Evolutionary conservation across 2,113 vertebrate genomes (phyloP), one percentile per base, ranked within the genome.

Genomic region (Leiothrix lutea): DNA sequence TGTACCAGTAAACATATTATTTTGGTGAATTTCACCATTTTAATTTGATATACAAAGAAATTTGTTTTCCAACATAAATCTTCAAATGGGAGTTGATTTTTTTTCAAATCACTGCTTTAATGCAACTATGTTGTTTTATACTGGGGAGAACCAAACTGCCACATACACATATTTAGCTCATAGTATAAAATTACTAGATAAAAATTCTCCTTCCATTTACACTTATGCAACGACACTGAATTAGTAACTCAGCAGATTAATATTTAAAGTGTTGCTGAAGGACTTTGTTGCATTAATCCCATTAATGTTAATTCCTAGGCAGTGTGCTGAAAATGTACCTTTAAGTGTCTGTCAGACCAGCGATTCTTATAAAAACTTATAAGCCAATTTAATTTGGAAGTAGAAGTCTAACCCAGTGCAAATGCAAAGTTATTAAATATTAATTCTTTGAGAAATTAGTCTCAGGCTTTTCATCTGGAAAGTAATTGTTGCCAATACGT

Each of bases 341-440:
- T 80, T 80, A 71, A 92, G 80, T 80, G 71, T 85, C 73, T 96
- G 83, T 81, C 77, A 93, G 62, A 74, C 47, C 47, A 85, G 42
- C 0, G 0, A 80, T 80, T 93, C 83, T 91, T 96, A 77, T 64
- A 79, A 92, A 94, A 93, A 65, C 80, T 87, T 95, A 56, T 80
- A 90, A 93, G 62, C 90, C 88, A 93, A 94, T 94, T 91, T 95
- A 20, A 80, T 82, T 91, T 95, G 80, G 71, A 92, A 93, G 51
- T 53, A 64, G 79, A 11, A 25, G 33, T 64, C 75, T 94, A 92
- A 72, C 70, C 40, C 18, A 36, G 47, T 90, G 48, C 57, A 91
- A 91, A 92, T 90, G 56, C 71, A 88, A 84, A 78, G 25, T 65
- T 89, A 89, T 94, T 73, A 91, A 92, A 81, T 94, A 94, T 86